phyloP scores from a whole-genome alignment of 2,888 invertebrate genomes.

The Laothoe populi region DNA sequence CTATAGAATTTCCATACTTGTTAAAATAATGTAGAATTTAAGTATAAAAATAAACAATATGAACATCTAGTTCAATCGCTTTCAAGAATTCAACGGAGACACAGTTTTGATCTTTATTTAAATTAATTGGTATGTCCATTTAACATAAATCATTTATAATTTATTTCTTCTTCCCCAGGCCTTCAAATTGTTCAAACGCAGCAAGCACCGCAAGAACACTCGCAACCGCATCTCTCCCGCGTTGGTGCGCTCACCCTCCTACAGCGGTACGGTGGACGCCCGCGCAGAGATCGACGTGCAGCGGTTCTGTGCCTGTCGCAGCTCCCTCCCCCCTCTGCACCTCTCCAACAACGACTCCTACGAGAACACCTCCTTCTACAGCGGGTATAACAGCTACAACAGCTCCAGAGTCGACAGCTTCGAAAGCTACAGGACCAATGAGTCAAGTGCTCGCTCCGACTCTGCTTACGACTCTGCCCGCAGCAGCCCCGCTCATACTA shows the following conservation, averaged over 20 bases:
- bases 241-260: slow-evolving; percentile 66
- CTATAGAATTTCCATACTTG: too few relatives aligned
- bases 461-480: slow-evolving; percentile 77
- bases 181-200: slow-evolving; percentile 77
- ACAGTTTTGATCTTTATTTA: too few relatives aligned
- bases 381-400: slow-evolving; percentile 67
- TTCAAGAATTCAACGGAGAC: too few relatives aligned
- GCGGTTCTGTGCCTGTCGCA: slow-evolving; percentile 72
- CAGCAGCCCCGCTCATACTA: slow-evolving; percentile 63
- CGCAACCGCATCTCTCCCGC: slow-evolving; percentile 74
- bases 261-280: slow-evolving; percentile 76
- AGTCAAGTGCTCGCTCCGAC: slow-evolving; percentile 63
- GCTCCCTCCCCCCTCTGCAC: slow-evolving; percentile 60
- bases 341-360: slow-evolving; percentile 53
- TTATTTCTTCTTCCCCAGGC: slow-evolving; percentile 60
- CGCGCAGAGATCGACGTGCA: slow-evolving; percentile 72
- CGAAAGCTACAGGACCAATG: slow-evolving; percentile 59
- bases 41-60: too few relatives aligned
- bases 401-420: slow-evolving; percentile 67
- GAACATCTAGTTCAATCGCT: too few relatives aligned
- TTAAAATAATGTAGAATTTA: too few relatives aligned
- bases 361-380: slow-evolving; percentile 61
- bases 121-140: too few relatives aligned
- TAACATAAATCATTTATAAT: background rate
- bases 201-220: slow-evolving; percentile 61